Conservation (phyloP, 2,888 invertebrate species). For the Candidula unifasciata region DNA sequence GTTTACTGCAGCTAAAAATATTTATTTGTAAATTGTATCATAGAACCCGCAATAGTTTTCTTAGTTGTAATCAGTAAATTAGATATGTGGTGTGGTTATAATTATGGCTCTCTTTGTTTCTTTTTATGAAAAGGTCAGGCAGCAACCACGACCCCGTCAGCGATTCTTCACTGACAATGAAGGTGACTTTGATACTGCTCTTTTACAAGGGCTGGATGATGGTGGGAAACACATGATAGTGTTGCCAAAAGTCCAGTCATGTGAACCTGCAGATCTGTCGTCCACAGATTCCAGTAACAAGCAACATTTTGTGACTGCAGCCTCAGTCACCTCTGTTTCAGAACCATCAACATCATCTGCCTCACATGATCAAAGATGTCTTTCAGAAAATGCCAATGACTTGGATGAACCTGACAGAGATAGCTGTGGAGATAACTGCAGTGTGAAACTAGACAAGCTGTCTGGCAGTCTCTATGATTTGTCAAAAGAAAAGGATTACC, state of each 20-base stretch:
- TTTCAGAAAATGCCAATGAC: not conserved
- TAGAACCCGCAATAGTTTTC: too few species aligned
- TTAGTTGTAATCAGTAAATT: too few species aligned
- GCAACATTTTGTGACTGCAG: not conserved
- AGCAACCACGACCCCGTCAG: constrained; percentile 22
- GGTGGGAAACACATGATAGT: too few species aligned
- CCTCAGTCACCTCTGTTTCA: not conserved
- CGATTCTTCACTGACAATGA: not conserved
- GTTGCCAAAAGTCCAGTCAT: not conserved
- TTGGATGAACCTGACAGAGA: not conserved
- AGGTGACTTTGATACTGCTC: constrained; percentile 10
- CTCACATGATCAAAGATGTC: not conserved
- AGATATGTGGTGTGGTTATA: too few species aligned
- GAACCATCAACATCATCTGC: not conserved
- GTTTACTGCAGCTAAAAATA: too few species aligned
- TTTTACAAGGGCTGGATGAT: not conserved
- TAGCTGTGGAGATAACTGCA: too few species aligned
- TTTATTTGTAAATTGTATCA: too few species aligned
- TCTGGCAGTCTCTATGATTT: not conserved
- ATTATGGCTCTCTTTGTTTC: not conserved
- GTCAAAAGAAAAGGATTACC: constrained; percentile 5
- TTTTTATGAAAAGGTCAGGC: constrained; percentile 11
- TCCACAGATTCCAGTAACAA: not conserved
- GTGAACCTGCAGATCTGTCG: not conserved
- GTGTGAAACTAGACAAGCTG: not conserved